A percentile compares a stretch with the other conserved stretches of the same genome.
phyloP scores from a whole-genome alignment of 1,140 invertebrate species.

The Solen grandis region DNA sequence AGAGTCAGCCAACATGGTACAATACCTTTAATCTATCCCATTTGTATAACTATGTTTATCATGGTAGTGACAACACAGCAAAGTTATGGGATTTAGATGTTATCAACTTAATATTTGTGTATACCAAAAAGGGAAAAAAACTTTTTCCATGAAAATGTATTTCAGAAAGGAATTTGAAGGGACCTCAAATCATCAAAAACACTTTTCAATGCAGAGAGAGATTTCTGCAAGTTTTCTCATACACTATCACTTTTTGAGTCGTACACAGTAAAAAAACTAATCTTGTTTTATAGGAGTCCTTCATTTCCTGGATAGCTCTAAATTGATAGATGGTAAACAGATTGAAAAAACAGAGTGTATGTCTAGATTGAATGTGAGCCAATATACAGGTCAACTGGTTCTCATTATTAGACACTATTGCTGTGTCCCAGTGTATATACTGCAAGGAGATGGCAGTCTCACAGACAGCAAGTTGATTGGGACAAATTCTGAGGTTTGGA shows the following conservation, averaged over 20 bases:
- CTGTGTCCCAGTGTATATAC: slow-evolving; percentile 32
- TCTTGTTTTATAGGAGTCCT: background rate
- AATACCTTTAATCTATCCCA: slow-evolving; percentile 21
- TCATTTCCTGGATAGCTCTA: background rate
- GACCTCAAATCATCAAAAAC: no score
- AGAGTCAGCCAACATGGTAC: slow-evolving; percentile 40
- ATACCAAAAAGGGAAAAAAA: no score
- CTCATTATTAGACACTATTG: background rate
- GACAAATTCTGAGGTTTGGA: no score
- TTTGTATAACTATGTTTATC: slow-evolving; percentile 23
- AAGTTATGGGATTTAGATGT: slow-evolving; percentile 19
- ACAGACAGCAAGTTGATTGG: slow-evolving; percentile 18
- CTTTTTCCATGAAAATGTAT: no score
- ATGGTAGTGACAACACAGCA: slow-evolving; percentile 3
- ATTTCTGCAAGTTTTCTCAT: no score
- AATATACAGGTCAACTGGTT: background rate
- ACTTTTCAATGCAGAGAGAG: no score
- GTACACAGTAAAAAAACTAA: background rate
- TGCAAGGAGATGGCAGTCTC: background rate
- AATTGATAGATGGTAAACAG: background rate
- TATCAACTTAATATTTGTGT: no score
- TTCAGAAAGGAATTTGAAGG: no score
- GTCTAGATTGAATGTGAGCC: background rate
- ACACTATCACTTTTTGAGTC: background rate
- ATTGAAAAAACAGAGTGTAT: background rate